A percentile compares a stretch with the other conserved stretches of the same genome.
Evolutionary conservation across 2,797 vertebrate genomes (phyloP).

Genomic region (Urophycis tenuis): DNA sequence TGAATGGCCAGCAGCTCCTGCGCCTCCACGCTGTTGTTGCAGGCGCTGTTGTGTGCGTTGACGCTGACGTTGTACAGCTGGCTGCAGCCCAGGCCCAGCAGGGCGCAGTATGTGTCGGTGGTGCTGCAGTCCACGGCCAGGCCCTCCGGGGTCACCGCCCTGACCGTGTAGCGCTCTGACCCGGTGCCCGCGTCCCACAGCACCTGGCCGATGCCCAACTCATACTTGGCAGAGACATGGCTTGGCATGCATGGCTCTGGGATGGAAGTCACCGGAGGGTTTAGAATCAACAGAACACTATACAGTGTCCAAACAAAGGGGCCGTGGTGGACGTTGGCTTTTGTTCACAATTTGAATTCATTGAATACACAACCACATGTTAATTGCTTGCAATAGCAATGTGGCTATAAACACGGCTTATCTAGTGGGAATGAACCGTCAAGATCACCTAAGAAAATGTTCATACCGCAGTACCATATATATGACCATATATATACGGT

Average conservation of each 20-base stretch:
- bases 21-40: slow-evolving; percentile 44
- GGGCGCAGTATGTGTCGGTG: slow-evolving; percentile 56
- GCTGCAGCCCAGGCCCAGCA: slow-evolving; percentile 61
- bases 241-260: slow-evolving; percentile 65
- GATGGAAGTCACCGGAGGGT: slow-evolving; percentile 7
- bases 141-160: slow-evolving; percentile 56
- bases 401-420: no score
- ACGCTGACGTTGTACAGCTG: slow-evolving; percentile 63
- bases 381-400: no score
- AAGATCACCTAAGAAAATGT: no score
- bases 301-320: no score
- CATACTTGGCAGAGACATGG: slow-evolving; percentile 53
- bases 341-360: background rate
- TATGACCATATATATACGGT: background rate
- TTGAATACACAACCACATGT: background rate
- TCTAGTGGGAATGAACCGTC: no score
- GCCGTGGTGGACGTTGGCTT: no score
- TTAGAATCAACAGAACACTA: background rate
- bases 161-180: slow-evolving; percentile 53
- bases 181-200: slow-evolving; percentile 60
- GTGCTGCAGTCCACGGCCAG: slow-evolving; percentile 47
- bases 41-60: slow-evolving; percentile 56
- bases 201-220: slow-evolving; percentile 53
- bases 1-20: slow-evolving; percentile 21
- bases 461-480: no score